These are phyloP conservation scores for Enteromius anoplus DNA, from an alignment of 2,797 vertebrate species.

Conservation along the genomic window DNA sequence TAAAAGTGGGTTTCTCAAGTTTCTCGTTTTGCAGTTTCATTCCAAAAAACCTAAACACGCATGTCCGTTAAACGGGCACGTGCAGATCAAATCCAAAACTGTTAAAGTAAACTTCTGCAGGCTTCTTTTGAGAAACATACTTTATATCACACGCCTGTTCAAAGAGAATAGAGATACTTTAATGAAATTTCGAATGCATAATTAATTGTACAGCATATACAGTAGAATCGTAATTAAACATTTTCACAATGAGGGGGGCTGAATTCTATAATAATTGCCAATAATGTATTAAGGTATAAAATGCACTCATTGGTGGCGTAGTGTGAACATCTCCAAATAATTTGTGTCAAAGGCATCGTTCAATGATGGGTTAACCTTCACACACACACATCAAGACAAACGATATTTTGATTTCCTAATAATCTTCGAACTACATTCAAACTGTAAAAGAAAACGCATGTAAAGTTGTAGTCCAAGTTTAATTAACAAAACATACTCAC, in stretches of 20 bases:
- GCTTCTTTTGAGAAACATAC: slow-evolving; percentile 60
- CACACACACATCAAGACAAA: slow-evolving; percentile 32
- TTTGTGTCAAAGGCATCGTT: background rate
- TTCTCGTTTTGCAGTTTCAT: slow-evolving; percentile 26
- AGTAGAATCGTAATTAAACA: slow-evolving; percentile 73
- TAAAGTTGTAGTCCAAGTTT: background rate
- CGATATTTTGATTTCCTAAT: background rate
- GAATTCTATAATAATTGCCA: slow-evolving; percentile 29
- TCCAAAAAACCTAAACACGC: slow-evolving; percentile 30
- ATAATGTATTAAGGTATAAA: slow-evolving; percentile 1
- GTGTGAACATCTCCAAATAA: background rate
- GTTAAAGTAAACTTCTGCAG: slow-evolving; percentile 40
- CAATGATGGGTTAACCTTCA: background rate
- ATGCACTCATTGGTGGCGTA: slow-evolving; percentile 2
- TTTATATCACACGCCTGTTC: slow-evolving; percentile 72
- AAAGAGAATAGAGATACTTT: slow-evolving; percentile 82
- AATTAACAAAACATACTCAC: background rate
- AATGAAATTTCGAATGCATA: slow-evolving; percentile 81
- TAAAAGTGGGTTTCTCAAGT: background rate
- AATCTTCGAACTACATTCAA: background rate
- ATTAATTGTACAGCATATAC: slow-evolving; percentile 79
- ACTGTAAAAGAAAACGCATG: background rate
- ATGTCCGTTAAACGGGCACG: slow-evolving; percentile 42
- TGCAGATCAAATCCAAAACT: slow-evolving; percentile 28
- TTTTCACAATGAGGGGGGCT: slow-evolving; percentile 67